Base-by-base conservation (phyloP, 2,888 invertebrate genomes). In the Drosophila mayaguana region DNA sequence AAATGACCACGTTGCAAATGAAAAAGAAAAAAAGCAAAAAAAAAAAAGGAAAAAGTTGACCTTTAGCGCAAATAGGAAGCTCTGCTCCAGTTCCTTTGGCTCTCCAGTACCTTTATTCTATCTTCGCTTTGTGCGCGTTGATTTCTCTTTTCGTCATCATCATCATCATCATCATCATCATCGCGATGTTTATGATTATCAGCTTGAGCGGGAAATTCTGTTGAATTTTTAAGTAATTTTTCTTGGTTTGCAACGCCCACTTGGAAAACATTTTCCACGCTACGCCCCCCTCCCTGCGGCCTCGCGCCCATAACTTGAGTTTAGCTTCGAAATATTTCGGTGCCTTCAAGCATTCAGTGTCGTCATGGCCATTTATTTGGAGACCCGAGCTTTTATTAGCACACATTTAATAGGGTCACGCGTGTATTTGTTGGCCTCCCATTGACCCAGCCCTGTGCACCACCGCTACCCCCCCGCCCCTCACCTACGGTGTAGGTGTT, bases 391-490 rank as follows among this genome's bases (percentile, higher is more conserved):
- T 85, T 90, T 85, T 85, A 85, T 85, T 85, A 85, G 84, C 89
- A 90, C 84, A 85, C 90, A 85, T 90, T 88, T 90, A 85, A 85
- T 85, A 90, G 84, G 84, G 84, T 85, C 84, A 85, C 90, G 90
- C 84, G 84, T 85, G 90, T 86, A 87, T 86, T 79, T 79, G 75
- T 72, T 79, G 57, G 67, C 83, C 70, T 38, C 53, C 78, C 65
- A 25, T 63, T 62, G 74, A 57, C 75, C 73, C 57, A 48, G 46
- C 45, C 43, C 6, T 36, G 2, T 20, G 0, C 11, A 28, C 1
- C 18, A 9, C 2, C n/a, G 0, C 5, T 14, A 9, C 0, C n/a
- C 11, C 7, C 6, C 5, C 36, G 1, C 16, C 34, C 34, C 6
- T 7, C 7, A 8, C 51, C 20, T 2, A 45, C 28, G 3, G 54